Percentiles rank a stretch among this genome's conserved stretches.
These are phyloP conservation scores for Oenanthe melanoleuca DNA, from an alignment of 2,113 vertebrate genomes.

Conservation along the genomic window DNA sequence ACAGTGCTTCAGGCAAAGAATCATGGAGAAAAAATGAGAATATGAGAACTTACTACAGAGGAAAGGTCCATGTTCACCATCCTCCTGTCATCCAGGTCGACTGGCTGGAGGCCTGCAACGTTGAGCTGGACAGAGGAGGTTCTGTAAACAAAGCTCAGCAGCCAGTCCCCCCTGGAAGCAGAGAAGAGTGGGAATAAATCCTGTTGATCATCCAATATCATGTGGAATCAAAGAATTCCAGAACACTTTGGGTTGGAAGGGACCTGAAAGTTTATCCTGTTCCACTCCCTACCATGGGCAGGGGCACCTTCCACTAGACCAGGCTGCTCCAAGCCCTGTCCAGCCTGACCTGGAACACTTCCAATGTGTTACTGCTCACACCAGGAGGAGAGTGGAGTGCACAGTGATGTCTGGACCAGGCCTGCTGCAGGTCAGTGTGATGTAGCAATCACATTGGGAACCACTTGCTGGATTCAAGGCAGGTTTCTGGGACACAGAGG, in stretches of 20 bases:
- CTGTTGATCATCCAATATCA: neutral
- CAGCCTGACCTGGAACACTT: neutral
- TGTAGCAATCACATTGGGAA: neutral
- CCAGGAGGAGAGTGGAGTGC: neutral
- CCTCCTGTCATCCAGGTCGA: constrained; percentile 82
- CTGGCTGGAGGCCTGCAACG: constrained; percentile 92
- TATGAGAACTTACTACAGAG: constrained; percentile 78
- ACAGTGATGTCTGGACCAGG: neutral
- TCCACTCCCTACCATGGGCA: neutral
- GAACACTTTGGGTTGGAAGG: neutral
- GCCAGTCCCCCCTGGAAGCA: constrained; percentile 90
- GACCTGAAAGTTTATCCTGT: neutral
- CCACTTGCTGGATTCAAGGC: neutral
- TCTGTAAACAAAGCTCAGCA: constrained; percentile 93
- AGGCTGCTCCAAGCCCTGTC: neutral
- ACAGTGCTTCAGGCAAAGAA: neutral
- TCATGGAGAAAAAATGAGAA: neutral
- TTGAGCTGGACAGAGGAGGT: constrained; percentile 87
- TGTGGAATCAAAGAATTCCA: neutral
- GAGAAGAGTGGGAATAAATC: neutral
- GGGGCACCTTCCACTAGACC: neutral
- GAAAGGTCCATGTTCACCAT: constrained; percentile 95
- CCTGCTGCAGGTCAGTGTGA: neutral
- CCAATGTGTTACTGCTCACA: neutral
- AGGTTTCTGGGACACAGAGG: neutral